Conservation (phyloP, 2,888 invertebrate species). For the Nephrotoma flavescens region DNA sequence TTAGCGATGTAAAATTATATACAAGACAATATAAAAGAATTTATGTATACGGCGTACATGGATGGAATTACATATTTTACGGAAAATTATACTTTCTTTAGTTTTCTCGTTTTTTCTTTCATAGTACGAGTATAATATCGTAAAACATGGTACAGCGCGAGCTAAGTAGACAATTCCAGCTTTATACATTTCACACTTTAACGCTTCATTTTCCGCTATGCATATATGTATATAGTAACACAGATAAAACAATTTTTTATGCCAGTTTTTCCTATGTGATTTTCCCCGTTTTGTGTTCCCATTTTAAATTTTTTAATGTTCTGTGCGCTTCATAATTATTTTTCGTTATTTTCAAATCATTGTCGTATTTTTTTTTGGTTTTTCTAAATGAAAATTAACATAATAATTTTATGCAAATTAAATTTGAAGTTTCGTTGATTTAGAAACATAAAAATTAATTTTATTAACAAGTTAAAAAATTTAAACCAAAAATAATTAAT, state of each 20-base stretch:
- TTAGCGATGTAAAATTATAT: not conserved
- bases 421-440: not conserved
- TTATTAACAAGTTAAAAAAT: not conserved
- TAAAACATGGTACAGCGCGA: not conserved
- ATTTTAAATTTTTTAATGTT: not conserved
- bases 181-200: not conserved
- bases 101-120: not conserved
- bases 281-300: not conserved
- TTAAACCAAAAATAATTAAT: not conserved
- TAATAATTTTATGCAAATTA: not conserved
- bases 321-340: not conserved
- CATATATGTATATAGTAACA: not conserved
- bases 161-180: not conserved
- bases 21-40: not conserved
- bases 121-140: not conserved
- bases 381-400: not conserved
- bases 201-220: not conserved
- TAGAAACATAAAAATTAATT: not conserved
- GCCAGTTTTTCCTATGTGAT: not conserved
- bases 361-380: not conserved
- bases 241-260: not conserved
- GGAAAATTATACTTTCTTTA: not conserved
- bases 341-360: not conserved
- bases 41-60: not conserved
- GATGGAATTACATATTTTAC: not conserved